phyloP scores from a whole-genome alignment of 1,140 invertebrate species.

The Antheraea mylitta region DNA sequence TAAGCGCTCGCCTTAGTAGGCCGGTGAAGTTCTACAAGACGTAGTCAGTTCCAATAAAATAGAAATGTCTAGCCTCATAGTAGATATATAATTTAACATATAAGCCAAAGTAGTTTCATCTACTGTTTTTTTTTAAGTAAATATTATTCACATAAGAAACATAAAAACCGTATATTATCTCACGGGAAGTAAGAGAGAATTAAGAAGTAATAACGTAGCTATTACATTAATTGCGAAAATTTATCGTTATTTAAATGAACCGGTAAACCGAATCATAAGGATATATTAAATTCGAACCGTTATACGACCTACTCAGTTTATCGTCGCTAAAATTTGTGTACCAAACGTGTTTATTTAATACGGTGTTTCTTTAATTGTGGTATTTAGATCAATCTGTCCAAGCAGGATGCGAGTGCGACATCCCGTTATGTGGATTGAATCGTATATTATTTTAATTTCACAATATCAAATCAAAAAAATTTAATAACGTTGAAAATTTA shows the following conservation, averaged over 20 bases:
- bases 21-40: no score
- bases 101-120: no score
- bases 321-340: neutral
- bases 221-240: neutral
- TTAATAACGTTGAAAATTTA: neutral
- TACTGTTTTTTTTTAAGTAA: no score
- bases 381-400: slow-evolving; percentile 4
- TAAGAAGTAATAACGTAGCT: no score
- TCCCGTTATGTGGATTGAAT: neutral
- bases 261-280: neutral
- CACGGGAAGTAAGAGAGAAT: no score
- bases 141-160: no score
- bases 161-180: no score
- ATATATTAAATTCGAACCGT: neutral
- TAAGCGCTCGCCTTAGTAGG: no score
- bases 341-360: slow-evolving; percentile 4
- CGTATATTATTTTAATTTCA: neutral
- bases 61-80: no score
- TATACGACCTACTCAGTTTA: neutral
- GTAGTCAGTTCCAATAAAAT: no score
- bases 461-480: neutral
- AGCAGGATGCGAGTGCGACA: neutral
- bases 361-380: neutral
- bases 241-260: neutral
- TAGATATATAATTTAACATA: no score